phyloP scores from a whole-genome alignment of 2,113 vertebrate species.

The Neolamprologus falcicula region DNA sequence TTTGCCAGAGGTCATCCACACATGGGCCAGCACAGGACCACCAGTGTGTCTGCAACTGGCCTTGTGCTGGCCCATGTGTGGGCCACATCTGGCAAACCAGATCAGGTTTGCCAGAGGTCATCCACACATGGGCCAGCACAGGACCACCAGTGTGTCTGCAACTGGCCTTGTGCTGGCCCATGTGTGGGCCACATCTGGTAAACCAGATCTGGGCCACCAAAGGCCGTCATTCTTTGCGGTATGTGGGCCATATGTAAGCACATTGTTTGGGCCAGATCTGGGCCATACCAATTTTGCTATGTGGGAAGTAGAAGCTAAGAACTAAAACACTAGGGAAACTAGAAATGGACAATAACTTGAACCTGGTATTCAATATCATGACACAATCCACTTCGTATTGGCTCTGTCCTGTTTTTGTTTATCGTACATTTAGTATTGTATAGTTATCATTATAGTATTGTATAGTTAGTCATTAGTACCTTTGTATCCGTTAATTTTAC shows the following conservation, averaged over 20 bases:
- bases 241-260: background rate
- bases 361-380: background rate
- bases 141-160: fast-evolving
- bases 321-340: background rate
- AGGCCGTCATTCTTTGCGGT: background rate
- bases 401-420: background rate
- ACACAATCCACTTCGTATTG: background rate
- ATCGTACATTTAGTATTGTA: background rate
- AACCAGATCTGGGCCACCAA: background rate
- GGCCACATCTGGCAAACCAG: background rate
- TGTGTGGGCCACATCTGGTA: background rate
- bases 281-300: background rate
- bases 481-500: background rate
- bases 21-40: background rate
- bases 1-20: fast-evolving
- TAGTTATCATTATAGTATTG: background rate
- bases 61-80: background rate
- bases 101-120: no score
- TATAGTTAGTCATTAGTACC: background rate
- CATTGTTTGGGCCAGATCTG: background rate
- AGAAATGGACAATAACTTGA: background rate
- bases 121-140: background rate
- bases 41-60: fast-evolving
- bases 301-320: background rate
- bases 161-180: background rate